Evolutionary conservation across 1,140 invertebrate species (phyloP), one percentile per base, ranked within the genome.

Genomic region (Brachionus asplanchnoidis): DNA sequence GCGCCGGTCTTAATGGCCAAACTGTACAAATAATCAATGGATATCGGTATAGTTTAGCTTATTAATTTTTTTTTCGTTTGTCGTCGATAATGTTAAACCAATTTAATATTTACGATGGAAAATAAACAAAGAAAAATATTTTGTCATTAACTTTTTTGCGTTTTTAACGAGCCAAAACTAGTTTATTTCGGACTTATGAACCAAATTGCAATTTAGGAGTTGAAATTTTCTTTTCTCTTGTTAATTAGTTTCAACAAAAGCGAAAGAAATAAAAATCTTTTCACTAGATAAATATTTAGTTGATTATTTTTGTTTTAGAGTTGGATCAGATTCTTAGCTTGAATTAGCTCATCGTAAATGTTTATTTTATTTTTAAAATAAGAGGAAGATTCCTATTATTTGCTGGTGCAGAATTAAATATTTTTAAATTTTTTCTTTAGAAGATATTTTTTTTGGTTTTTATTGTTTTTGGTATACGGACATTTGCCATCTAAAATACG

Each of bases 1-100:
- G 11, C 26, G 44, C 23, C 32, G 9, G 26, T 68, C 66, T 32
- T 40, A n/a, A 40, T 36, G 12, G 66, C 12, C 12, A 68, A 68
- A 68, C 32, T 68, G 66, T 32, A 40, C 32, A 68, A 68, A 68
- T 68, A 68, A 32, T 40, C 32, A 68, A 68, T 36, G 26, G 7
- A 68, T 73, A 73, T 42, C 1, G 32, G 1, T n/a, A 42, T 12
- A 73, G 7, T 73, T 73, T 73, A 73, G 68, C 68, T 73, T 73
- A 73, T 73, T 73, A 73, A 73, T 73, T 73, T 73, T 73, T 32
- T 73, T 73, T 73, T 73, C 40, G 17, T 36, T 73, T 42, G 17
- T 40, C 26, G 66, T 40, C 66, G 28, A 68, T 68, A 68, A 68
- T 68, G 66, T 68, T 68, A 68, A 73, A 73, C 68, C 68, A 73